These are phyloP conservation scores for Onychorhynchus coronatus DNA, from an alignment of 2,113 vertebrate genomes.

Conservation along the genomic window DNA sequence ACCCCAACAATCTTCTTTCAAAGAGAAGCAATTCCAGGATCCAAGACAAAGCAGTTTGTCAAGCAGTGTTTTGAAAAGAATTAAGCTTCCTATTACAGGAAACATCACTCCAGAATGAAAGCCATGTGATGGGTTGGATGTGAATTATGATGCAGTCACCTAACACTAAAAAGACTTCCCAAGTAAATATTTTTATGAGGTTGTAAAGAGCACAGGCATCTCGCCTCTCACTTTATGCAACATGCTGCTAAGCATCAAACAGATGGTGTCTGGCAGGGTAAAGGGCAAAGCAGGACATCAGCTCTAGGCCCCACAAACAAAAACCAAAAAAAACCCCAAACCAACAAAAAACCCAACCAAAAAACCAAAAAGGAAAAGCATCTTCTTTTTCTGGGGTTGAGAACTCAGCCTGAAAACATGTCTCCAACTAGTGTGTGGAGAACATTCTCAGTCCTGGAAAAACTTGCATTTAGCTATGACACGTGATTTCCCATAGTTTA, in stretches of 20 bases:
- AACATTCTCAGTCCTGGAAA: background rate
- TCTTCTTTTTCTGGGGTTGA: conserved; percentile 68
- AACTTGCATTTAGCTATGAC: background rate
- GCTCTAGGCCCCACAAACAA: background rate
- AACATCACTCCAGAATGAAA: background rate
- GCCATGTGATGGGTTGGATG: background rate
- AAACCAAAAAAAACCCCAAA: background rate
- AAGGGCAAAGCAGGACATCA: background rate
- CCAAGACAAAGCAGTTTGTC: background rate
- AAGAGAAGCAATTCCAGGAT: background rate
- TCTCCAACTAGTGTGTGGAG: background rate
- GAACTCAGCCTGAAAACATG: conserved; percentile 47
- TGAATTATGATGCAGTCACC: background rate
- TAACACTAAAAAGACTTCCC: background rate
- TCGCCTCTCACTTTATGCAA: background rate
- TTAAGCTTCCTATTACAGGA: background rate
- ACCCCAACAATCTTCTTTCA: conserved; percentile 13
- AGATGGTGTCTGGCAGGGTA: background rate
- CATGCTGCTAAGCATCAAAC: background rate
- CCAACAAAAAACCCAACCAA: background rate
- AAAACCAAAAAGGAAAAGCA: background rate
- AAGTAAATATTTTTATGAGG: background rate
- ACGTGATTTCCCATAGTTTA: background rate
- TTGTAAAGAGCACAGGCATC: background rate
- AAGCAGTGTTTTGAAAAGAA: background rate